Percentiles rank a stretch among this genome's conserved stretches.
Evolutionary conservation across 2,888 invertebrate genomes (phyloP).

Genomic region (Melanophora roralis): DNA sequence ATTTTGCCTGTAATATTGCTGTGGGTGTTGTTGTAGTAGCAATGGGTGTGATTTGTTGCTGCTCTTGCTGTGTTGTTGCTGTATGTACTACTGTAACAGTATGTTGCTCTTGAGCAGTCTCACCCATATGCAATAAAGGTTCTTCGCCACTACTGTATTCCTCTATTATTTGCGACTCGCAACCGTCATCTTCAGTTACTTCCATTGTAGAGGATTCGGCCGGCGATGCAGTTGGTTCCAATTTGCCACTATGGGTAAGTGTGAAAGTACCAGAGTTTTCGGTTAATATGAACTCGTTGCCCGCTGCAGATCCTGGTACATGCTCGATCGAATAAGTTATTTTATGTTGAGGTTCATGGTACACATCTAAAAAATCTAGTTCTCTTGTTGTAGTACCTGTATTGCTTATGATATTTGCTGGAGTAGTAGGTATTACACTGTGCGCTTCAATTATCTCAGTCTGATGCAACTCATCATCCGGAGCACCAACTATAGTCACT

Average conservation of each 20-base stretch:
- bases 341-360: slow-evolving; percentile 73
- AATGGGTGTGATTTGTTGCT: not conserved
- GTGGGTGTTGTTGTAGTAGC: slow-evolving; percentile 3
- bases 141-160: slow-evolving; percentile 68
- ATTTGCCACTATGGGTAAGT: slow-evolving; percentile 71
- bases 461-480: slow-evolving; percentile 56
- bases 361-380: slow-evolving; percentile 75
- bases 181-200: slow-evolving; percentile 67
- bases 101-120: slow-evolving; percentile 22
- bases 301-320: slow-evolving; percentile 70
- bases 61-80: not conserved
- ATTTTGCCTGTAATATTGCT: slow-evolving; percentile 65
- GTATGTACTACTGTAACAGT: slow-evolving; percentile 27
- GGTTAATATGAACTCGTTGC: slow-evolving; percentile 74
- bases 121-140: slow-evolving; percentile 68
- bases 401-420: slow-evolving; percentile 13
- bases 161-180: slow-evolving; percentile 69
- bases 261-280: slow-evolving; percentile 74
- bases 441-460: slow-evolving; percentile 70
- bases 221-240: slow-evolving; percentile 63
- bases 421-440: slow-evolving; percentile 55
- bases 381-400: slow-evolving; percentile 63
- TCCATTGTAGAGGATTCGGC: slow-evolving; percentile 64
- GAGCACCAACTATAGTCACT: not conserved
- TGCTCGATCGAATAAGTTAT: slow-evolving; percentile 76